phyloP scores from a whole-genome alignment of 2,888 invertebrate species.

The Caenorhabditis sp. region DNA sequence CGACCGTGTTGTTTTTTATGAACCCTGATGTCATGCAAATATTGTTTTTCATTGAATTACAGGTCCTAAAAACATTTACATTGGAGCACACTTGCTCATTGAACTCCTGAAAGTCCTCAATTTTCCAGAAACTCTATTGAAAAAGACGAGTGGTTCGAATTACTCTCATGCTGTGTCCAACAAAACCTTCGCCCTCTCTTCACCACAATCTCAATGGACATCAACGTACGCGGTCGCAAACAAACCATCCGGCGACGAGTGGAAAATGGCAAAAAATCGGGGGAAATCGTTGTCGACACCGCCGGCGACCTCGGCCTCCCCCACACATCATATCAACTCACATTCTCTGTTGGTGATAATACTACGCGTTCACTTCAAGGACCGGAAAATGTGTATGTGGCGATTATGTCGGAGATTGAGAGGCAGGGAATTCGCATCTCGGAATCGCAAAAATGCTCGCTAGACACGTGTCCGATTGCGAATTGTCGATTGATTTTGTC shows the following conservation, averaged over 20 bases:
- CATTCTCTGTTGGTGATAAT: slow-evolving; percentile 48
- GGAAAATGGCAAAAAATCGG: slow-evolving; percentile 54
- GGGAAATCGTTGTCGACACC: slow-evolving; percentile 63
- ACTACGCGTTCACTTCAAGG: slow-evolving; percentile 52
- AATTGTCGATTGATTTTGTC: slow-evolving; percentile 72
- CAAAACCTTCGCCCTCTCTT: slow-evolving; percentile 44
- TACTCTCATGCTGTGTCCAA: slow-evolving; percentile 44
- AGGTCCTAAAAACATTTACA: too few relatives aligned
- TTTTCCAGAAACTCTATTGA: slow-evolving; percentile 43
- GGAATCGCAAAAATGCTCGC: slow-evolving; percentile 62
- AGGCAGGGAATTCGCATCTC: slow-evolving; percentile 56
- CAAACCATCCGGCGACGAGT: slow-evolving; percentile 52
- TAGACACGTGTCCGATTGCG: slow-evolving; percentile 66
- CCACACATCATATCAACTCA: slow-evolving; percentile 60
- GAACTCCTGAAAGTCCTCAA: too few relatives aligned
- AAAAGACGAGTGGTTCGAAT: slow-evolving; percentile 55
- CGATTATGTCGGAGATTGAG: slow-evolving; percentile 65
- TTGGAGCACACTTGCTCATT: too few relatives aligned
- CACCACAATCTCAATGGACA: slow-evolving; percentile 56
- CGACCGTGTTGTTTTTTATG: too few relatives aligned
- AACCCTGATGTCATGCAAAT: too few relatives aligned
- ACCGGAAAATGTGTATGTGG: slow-evolving; percentile 66
- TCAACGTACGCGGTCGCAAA: slow-evolving; percentile 50
- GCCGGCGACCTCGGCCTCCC: slow-evolving; percentile 63
- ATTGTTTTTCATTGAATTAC: too few relatives aligned